Evolutionary conservation across 1,140 invertebrate genomes (phyloP).

Genomic region (Periplaneta americana): DNA sequence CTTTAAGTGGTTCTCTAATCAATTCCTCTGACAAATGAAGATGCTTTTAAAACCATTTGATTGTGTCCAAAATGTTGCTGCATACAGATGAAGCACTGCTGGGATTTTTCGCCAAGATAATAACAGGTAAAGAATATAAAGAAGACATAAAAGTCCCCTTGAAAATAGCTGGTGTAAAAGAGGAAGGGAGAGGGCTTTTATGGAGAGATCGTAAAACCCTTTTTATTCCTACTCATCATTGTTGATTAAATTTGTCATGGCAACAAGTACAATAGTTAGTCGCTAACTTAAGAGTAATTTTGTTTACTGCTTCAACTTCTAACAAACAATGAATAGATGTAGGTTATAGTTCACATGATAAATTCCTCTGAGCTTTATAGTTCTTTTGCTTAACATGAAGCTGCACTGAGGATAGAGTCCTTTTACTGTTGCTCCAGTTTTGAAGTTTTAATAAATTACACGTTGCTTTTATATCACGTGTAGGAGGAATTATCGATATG

Average conservation of each 20-base stretch:
- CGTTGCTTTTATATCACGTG: too few species aligned
- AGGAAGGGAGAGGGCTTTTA: neutral
- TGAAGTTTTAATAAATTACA: too few species aligned
- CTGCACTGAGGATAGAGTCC: too few species aligned
- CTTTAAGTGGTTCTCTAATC: neutral
- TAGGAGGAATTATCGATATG: too few species aligned
- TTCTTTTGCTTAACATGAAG: too few species aligned
- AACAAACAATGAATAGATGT: too few species aligned
- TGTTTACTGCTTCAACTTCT: neutral
- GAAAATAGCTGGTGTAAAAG: neutral
- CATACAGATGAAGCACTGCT: neutral
- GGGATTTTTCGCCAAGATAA: neutral
- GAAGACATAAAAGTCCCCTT: neutral
- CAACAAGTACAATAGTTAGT: too few species aligned
- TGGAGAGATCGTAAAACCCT: neutral
- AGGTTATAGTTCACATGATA: too few species aligned
- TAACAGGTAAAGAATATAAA: neutral
- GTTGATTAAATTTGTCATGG: neutral
- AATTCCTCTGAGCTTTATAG: too few species aligned
- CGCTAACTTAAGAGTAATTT: neutral
- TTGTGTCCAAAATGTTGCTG: neutral
- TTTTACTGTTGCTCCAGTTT: too few species aligned
- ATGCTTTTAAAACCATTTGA: neutral
- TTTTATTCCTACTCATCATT: neutral
- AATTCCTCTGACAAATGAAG: neutral